These are phyloP conservation scores for Syndactyla subalaris DNA, from an alignment of 2,797 vertebrate species.

Conservation along the genomic window DNA sequence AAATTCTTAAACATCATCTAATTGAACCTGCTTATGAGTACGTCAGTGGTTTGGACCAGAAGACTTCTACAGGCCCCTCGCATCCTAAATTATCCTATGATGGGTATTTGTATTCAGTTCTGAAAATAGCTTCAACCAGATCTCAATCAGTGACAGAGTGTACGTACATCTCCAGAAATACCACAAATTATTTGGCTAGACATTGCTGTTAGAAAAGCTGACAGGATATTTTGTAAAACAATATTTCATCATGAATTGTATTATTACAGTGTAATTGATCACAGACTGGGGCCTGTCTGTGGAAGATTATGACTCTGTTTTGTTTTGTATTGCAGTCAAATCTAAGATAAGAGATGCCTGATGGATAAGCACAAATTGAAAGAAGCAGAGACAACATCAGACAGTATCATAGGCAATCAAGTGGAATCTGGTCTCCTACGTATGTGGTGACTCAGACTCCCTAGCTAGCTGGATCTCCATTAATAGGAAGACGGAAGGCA, in stretches of 20 bases:
- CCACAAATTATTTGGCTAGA: slow-evolving; percentile 17
- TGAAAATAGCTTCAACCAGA: background rate
- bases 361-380: slow-evolving; percentile 15
- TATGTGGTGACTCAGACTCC: background rate
- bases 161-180: background rate
- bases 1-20: background rate
- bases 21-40: background rate
- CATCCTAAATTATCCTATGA: background rate
- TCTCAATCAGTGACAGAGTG: background rate
- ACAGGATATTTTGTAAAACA: background rate
- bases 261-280: background rate
- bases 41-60: background rate
- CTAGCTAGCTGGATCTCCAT: background rate
- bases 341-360: background rate
- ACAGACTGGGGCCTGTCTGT: background rate
- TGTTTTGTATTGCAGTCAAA: slow-evolving; percentile 7
- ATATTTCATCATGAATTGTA: background rate
- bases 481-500: background rate
- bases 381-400: slow-evolving; percentile 19
- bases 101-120: background rate
- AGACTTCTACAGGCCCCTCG: background rate
- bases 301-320: background rate
- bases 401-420: background rate
- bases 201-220: background rate
- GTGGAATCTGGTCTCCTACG: background rate